Evolutionary conservation across 2,888 invertebrate genomes (phyloP).

Genomic region (Melinaea marsaeus): DNA sequence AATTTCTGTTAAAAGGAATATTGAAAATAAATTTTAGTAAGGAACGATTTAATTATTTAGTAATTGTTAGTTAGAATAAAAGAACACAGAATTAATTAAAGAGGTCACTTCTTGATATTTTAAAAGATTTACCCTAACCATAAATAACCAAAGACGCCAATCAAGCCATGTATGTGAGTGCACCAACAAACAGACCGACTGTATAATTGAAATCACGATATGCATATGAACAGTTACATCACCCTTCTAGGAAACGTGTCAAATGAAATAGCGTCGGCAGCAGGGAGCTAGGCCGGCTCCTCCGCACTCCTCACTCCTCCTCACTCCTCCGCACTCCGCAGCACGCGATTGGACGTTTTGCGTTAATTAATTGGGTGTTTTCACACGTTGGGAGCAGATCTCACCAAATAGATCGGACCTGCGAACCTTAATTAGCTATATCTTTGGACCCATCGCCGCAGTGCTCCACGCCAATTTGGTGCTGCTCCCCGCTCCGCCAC

Average conservation of each 20-base stretch:
- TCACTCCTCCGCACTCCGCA: conserved; percentile 17
- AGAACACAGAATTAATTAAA: no score
- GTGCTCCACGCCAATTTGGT: conserved; percentile 75
- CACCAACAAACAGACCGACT: conserved; percentile 17
- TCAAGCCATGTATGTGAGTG: conserved; percentile 15
- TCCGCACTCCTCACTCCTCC: conserved; percentile 19
- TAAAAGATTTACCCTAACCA: no score
- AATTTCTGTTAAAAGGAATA: no score
- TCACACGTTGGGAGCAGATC: conserved; percentile 77
- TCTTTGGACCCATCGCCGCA: conserved; percentile 67
- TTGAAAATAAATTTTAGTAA: no score
- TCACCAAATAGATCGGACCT: conserved; percentile 75
- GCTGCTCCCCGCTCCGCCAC: conserved; percentile 64
- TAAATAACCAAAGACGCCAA: no score
- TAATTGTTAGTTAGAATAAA: no score
- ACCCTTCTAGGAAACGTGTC: conserved; percentile 42
- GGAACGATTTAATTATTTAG: no score
- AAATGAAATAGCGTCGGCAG: conserved; percentile 52
- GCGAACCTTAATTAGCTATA: conserved; percentile 75
- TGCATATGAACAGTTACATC: conserved; percentile 33
- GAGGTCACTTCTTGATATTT: no score
- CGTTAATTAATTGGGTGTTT: conserved; percentile 78
- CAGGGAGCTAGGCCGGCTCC: conserved; percentile 49
- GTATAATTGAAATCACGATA: conserved; percentile 27
- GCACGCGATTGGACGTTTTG: conserved; percentile 66